Evolutionary conservation across 2,113 vertebrate genomes (phyloP), one percentile per base, ranked within the genome.

Genomic region (Eretmochelys imbricata): DNA sequence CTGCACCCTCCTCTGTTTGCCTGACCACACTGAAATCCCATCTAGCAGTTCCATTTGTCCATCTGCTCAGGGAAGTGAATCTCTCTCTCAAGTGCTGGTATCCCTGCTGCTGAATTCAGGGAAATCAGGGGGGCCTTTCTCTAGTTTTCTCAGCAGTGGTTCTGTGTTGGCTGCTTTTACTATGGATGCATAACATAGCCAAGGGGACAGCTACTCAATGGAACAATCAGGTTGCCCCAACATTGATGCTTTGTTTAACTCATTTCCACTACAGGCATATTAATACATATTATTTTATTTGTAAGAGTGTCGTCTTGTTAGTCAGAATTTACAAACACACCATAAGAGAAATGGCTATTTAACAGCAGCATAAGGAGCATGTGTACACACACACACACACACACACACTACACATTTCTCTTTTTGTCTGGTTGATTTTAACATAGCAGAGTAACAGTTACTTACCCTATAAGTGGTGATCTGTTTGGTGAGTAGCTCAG

Each of bases 121-220:
- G 80, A 85, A 89, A 49, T 59, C 0, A 1, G 48, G 19, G 49
- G 53, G 2, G 17, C 55, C 55, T 11, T 76, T 55, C 59, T 3
- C 85, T 46, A 0, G 0, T 53, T 84, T 82, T 46, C 80, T 84
- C 38, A 0, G 53, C 51, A 53, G 25, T 25, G 1, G 1, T 48
- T 38, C 78, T 27, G 2, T 1, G 31, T 53, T 46, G 5, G 55
- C 19, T 93, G 49, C 38, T 90, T 53, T 89, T 84, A 82, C 8
- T 31, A 7, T 2, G 12, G 57, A 88, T 46, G 31, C 59, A 35
- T 78, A 25, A 19, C 51, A 25, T 49, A 80, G 38, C 55, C 17
- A 69, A 57, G 62, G 53, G 0, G 5, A 95, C 83, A 5, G 53
- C 62, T 72, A 82, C 38, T 88, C 49, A 82, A 48, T 16, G 80